Conservation (phyloP, 2,113 vertebrate species). For the Benitochromis conjunctus region DNA sequence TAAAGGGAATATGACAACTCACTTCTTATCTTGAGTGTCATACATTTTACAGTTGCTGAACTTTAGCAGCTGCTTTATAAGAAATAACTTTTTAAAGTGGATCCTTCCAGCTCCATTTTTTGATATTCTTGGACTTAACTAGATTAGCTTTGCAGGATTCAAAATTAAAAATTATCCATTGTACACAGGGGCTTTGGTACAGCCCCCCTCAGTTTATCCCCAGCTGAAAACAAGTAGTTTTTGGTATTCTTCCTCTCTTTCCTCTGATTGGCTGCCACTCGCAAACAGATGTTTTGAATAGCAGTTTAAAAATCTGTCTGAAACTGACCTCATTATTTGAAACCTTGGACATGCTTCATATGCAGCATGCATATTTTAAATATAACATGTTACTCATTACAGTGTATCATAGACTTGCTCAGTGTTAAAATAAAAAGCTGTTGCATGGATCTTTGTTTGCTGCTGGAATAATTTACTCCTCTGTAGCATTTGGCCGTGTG, state of each 20-base stretch:
- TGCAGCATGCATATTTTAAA: not conserved
- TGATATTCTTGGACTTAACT: not conserved
- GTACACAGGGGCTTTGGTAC: not conserved
- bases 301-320: not conserved
- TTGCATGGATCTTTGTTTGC: not conserved
- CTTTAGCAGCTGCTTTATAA: not conserved
- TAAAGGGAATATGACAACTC: not conserved
- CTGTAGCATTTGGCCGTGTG: slow-evolving; percentile 20
- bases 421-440: not conserved
- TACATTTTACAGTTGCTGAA: not conserved
- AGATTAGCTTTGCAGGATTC: not conserved
- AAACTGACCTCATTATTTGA: not conserved
- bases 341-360: not conserved
- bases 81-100: not conserved
- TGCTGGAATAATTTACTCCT: slow-evolving; percentile 11
- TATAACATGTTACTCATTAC: not conserved
- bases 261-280: not conserved
- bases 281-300: not conserved
- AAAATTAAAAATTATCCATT: not conserved
- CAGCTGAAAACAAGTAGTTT: not conserved
- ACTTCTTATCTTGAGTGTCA: not conserved
- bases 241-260: not conserved
- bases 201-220: not conserved
- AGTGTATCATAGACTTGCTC: not conserved
- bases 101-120: not conserved